Percentiles rank a stretch among this genome's conserved stretches.
phyloP scores from a whole-genome alignment of 2,113 vertebrate genomes.

The Orthonyx spaldingii region DNA sequence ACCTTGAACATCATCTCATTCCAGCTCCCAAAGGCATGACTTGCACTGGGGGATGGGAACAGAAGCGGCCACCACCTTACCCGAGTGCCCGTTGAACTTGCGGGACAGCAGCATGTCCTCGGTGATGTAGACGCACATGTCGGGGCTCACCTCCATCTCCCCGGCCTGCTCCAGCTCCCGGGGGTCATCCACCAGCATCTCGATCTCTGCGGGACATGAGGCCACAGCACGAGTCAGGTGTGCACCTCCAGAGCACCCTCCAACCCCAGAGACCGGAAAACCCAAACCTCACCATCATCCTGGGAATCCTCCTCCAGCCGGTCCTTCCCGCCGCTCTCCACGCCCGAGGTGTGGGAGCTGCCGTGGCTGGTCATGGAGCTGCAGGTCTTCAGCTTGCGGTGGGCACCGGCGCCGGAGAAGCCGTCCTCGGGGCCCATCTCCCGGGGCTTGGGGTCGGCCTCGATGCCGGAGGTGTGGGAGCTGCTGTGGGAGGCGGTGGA shows the following conservation, averaged over 20 bases:
- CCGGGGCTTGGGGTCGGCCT: constrained; percentile 76
- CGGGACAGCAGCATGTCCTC: constrained; percentile 93
- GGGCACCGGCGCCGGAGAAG: constrained; percentile 72
- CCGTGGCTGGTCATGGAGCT: constrained; percentile 92
- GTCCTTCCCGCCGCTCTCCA: constrained; percentile 93
- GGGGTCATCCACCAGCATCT: constrained; percentile 98
- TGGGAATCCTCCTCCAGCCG: constrained; percentile 86
- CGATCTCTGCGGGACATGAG: constrained; percentile 79
- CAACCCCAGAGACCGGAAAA: accelerated
- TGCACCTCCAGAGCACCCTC: not conserved
- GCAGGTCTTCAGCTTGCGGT: constrained; percentile 86
- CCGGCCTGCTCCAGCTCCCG: constrained; percentile 89
- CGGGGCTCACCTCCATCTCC: constrained; percentile 87
- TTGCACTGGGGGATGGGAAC: accelerated
- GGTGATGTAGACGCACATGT: constrained; percentile 96
- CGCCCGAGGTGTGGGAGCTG: constrained; percentile 93
- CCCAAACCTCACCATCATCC: constrained; percentile 78
- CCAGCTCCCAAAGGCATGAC: accelerated
- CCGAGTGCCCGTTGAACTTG: constrained; percentile 88
- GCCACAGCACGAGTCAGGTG: not conserved
- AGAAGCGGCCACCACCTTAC: constrained; percentile 50
- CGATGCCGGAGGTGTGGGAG: constrained; percentile 95
- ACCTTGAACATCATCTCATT: not conserved
- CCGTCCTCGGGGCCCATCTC: constrained; percentile 75
- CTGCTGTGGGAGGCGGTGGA: constrained; percentile 92